Conservation (phyloP, 37 sponge, comb jelly and placozoan species). For the Chondrosia reniformis region DNA sequence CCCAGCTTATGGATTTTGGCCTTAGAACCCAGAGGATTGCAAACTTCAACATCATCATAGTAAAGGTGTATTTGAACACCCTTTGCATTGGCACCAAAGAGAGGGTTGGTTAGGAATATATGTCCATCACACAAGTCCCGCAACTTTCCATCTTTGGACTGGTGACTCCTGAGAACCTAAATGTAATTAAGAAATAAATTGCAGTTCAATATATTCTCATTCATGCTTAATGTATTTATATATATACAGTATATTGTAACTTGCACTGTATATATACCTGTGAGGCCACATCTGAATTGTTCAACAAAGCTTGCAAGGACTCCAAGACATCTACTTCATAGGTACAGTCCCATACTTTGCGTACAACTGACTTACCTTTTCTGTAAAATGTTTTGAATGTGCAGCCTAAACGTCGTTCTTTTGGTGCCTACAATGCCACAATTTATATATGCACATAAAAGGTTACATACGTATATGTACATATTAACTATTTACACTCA, state of each 20-base stretch:
- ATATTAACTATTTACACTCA: background rate
- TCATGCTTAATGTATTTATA: too few species aligned
- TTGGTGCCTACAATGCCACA: background rate
- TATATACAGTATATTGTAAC: too few species aligned
- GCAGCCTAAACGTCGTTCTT: slow-evolving; percentile 1
- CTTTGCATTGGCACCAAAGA: slow-evolving; percentile 19
- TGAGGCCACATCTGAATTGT: background rate
- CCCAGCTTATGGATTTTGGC: slow-evolving; percentile 56
- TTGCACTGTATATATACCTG: background rate
- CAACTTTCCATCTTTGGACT: slow-evolving; percentile 1
- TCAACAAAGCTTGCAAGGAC: slow-evolving; percentile 13
- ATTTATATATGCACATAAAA: background rate
- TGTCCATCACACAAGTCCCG: slow-evolving; percentile 57
- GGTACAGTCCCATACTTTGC: background rate
- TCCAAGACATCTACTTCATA: background rate
- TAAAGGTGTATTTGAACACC: slow-evolving; percentile 47
- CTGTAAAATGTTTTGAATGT: background rate
- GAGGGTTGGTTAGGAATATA: slow-evolving; percentile 12
- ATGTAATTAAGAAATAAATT: background rate
- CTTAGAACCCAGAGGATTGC: slow-evolving; percentile 54
- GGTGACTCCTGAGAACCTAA: slow-evolving; percentile 2
- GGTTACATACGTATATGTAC: background rate
- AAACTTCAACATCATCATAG: slow-evolving; percentile 64
- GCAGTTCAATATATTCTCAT: too few species aligned
- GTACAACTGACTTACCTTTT: background rate